Evolutionary conservation across 2,797 vertebrate species (phyloP).

Genomic region (Sebastes jordani): DNA sequence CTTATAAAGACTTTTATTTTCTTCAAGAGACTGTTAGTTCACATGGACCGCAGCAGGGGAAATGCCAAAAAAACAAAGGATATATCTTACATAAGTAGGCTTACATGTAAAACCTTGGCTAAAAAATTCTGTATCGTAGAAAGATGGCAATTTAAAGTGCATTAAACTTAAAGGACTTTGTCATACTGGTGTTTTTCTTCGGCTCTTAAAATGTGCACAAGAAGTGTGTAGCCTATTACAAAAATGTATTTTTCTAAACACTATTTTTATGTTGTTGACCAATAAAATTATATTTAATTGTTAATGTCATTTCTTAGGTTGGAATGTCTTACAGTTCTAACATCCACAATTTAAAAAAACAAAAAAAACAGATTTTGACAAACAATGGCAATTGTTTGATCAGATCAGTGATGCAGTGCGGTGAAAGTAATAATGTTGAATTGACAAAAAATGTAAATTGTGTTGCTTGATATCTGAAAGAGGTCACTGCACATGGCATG

Average conservation of each 20-base stretch:
- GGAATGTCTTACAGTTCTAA: neutral
- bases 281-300: conserved; percentile 31
- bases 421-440: neutral
- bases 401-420: neutral
- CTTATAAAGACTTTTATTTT: conserved; percentile 13
- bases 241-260: conserved; percentile 35
- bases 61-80: conserved; percentile 20
- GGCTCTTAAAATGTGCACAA: conserved; percentile 6
- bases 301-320: neutral
- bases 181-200: conserved; percentile 23
- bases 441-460: neutral
- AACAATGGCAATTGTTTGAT: neutral
- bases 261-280: conserved; percentile 31
- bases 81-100: conserved; percentile 2
- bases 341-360: neutral
- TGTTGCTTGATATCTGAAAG: neutral
- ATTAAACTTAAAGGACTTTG: conserved; percentile 43
- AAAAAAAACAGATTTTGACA: neutral
- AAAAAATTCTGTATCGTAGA: conserved; percentile 18
- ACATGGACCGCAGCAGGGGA: neutral
- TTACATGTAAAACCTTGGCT: neutral
- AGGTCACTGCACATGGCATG: neutral
- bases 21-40: conserved; percentile 42
- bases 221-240: neutral
- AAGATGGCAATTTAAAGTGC: conserved; percentile 38